phyloP scores from a whole-genome alignment of 2,888 invertebrate genomes.

The Caenorhabditis sp. region DNA sequence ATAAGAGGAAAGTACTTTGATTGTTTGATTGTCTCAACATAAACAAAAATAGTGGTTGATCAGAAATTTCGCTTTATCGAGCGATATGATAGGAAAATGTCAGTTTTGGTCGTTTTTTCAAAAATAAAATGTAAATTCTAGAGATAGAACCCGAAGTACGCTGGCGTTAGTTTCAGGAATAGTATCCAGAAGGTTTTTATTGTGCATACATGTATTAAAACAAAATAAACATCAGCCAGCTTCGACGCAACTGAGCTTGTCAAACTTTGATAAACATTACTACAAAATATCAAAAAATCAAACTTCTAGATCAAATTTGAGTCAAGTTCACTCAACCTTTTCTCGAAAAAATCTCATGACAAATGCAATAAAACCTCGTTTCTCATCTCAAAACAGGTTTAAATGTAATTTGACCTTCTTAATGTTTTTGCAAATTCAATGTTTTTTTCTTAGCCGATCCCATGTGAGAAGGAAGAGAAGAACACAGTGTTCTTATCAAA shows the following conservation, averaged over 20 bases:
- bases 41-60: slow-evolving; percentile 1
- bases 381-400: background rate
- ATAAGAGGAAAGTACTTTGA: background rate
- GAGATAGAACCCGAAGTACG: no score
- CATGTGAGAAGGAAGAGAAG: background rate
- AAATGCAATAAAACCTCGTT: background rate
- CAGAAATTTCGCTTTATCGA: no score
- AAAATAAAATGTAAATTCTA: no score
- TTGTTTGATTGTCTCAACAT: background rate
- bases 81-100: no score
- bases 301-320: background rate
- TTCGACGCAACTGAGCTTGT: no score
- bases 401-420: background rate
- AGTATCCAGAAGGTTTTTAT: no score
- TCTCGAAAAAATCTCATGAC: background rate
- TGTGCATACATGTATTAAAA: no score
- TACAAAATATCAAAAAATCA: background rate
- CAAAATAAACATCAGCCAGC: no score
- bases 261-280: no score
- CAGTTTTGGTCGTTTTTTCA: no score
- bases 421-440: background rate
- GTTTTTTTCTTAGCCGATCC: background rate
- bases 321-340: background rate
- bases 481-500: background rate
- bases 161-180: no score